Evolutionary conservation across 2,797 vertebrate genomes (phyloP).

Genomic region (Oreortyx pictus): DNA sequence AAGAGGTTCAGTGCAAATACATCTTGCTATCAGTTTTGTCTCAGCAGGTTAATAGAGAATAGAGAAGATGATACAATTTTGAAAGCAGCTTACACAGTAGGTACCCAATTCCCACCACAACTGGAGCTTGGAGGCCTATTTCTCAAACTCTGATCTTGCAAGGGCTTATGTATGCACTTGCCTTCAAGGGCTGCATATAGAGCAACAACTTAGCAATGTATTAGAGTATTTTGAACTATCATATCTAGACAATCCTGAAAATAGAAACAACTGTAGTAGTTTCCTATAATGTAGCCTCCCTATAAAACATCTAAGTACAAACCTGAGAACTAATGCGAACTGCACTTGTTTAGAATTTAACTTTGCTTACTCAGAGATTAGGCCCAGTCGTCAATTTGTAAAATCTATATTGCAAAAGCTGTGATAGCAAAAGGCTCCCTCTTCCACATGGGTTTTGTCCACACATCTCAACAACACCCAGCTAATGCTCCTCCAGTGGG

Average conservation of each 20-base stretch:
- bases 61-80: background rate
- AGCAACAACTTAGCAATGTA: background rate
- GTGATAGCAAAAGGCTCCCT: background rate
- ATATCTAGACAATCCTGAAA: background rate
- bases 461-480: background rate
- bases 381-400: background rate
- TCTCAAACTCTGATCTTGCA: background rate
- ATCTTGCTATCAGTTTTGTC: background rate
- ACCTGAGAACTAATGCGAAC: background rate
- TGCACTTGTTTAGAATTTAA: slow-evolving; percentile 25
- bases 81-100: background rate
- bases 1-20: background rate
- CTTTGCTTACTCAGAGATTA: slow-evolving; percentile 51
- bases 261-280: background rate
- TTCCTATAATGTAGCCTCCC: background rate
- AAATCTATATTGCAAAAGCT: slow-evolving; percentile 21
- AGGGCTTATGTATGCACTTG: background rate
- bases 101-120: background rate
- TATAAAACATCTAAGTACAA: background rate
- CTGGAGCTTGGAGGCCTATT: background rate
- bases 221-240: background rate
- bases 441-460: background rate
- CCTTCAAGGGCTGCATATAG: background rate
- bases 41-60: background rate
- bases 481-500: background rate